phyloP scores from a whole-genome alignment of 2,888 invertebrate genomes.

The Ferdinandea cuprea region DNA sequence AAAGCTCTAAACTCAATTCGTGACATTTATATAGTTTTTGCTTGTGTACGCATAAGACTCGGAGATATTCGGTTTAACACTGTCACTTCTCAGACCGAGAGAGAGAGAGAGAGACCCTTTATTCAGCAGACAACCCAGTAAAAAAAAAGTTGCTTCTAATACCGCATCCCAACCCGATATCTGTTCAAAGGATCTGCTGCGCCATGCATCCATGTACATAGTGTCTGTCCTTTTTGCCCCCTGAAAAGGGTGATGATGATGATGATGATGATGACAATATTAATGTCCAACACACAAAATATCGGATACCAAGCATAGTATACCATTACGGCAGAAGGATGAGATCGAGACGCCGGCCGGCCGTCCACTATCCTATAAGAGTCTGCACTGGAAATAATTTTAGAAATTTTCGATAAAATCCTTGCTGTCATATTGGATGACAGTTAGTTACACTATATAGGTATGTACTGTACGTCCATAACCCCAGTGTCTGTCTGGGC shows the following conservation, averaged over 20 bases:
- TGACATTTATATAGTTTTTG: slow-evolving; percentile 36
- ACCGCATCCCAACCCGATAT: slow-evolving; percentile 20
- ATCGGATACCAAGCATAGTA: slow-evolving; percentile 35
- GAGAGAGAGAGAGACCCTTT: slow-evolving; percentile 13
- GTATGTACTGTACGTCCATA: too few relatives aligned
- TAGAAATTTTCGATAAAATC: slow-evolving; percentile 59
- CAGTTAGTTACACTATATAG: slow-evolving; percentile 46
- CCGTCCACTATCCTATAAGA: slow-evolving; percentile 23
- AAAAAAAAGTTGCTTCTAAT: slow-evolving; percentile 8
- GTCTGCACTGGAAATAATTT: slow-evolving; percentile 51
- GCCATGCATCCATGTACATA: not conserved
- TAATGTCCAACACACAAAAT: slow-evolving; percentile 49
- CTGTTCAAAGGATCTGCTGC: slow-evolving; percentile 23
- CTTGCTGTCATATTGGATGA: slow-evolving; percentile 57
- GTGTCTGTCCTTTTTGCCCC: not conserved
- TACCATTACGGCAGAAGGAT: slow-evolving; percentile 19
- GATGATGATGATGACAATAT: slow-evolving; percentile 57
- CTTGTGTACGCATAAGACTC: slow-evolving; percentile 30
- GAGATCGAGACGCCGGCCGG: not conserved
- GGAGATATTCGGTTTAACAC: slow-evolving; percentile 34
- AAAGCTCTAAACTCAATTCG: slow-evolving; percentile 31
- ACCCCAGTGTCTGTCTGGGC: not conserved
- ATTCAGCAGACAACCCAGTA: not conserved
- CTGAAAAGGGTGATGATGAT: slow-evolving; percentile 31
- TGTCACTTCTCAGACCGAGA: slow-evolving; percentile 18